phyloP scores from a whole-genome alignment of 1,140 invertebrate species.

The Apis cerana region DNA sequence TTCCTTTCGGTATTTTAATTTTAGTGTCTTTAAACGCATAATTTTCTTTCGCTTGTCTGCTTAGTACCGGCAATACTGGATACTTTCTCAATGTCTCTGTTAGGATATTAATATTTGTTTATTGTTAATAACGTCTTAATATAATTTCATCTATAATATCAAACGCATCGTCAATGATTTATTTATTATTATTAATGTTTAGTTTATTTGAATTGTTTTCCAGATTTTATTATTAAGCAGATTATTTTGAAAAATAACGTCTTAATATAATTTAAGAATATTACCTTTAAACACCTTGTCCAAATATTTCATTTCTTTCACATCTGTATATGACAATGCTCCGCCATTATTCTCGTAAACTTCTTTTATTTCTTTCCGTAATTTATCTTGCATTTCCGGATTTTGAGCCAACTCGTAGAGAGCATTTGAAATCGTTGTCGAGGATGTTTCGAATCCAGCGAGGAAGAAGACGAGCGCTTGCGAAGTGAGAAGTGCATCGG shows the following conservation, averaged over 20 bases:
- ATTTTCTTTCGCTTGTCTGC: constrained; percentile 54
- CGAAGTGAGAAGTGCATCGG: constrained; percentile 26
- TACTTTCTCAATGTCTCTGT: constrained; percentile 84
- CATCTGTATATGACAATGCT: constrained; percentile 55
- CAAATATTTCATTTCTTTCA: constrained; percentile 69
- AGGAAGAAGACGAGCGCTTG: neutral
- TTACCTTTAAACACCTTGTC: constrained; percentile 66
- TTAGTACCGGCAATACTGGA: constrained; percentile 81
- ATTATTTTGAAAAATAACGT: too few species aligned
- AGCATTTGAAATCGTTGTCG: neutral
- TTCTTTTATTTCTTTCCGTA: constrained; percentile 79
- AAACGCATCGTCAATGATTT: too few species aligned
- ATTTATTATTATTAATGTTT: too few species aligned
- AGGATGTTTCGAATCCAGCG: neutral
- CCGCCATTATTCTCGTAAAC: constrained; percentile 53
- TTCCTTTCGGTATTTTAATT: constrained; percentile 76
- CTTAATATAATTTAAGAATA: too few species aligned
- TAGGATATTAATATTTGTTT: constrained; percentile 38
- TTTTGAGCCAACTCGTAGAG: constrained; percentile 77
- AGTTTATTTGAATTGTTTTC: too few species aligned
- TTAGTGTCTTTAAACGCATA: constrained; percentile 80
- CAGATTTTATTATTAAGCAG: too few species aligned
- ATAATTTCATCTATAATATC: too few species aligned
- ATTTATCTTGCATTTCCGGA: constrained; percentile 79
- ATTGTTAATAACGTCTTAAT: too few species aligned